phyloP scores from a whole-genome alignment of 2,888 invertebrate genomes.

The Steinernema scapterisci region DNA sequence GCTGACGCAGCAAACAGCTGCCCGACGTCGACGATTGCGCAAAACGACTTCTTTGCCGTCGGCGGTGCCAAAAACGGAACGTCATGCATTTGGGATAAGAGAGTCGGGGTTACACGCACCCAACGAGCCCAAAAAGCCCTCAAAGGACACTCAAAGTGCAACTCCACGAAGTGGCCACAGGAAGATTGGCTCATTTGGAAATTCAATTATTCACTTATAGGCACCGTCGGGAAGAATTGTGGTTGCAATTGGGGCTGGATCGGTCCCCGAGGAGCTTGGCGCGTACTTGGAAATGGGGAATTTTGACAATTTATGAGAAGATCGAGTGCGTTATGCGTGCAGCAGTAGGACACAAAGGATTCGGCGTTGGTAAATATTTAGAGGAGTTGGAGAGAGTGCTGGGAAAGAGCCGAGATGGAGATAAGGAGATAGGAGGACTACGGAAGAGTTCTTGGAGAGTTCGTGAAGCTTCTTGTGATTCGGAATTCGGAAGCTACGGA shows the following conservation, averaged over 20 bases:
- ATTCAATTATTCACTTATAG: constrained; percentile 19
- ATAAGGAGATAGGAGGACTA: no score
- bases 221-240: neutral
- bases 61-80: constrained; percentile 21
- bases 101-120: constrained; percentile 7
- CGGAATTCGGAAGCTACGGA: no score
- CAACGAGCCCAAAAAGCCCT: neutral
- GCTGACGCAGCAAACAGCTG: constrained; percentile 15
- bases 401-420: no score
- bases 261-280: neutral
- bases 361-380: no score
- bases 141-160: constrained; percentile 10
- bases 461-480: no score
- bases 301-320: constrained; percentile 29
- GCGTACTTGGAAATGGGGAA: constrained; percentile 19
- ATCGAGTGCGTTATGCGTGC: constrained; percentile 6
- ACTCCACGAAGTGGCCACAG: neutral
- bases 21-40: constrained; percentile 18
- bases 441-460: no score
- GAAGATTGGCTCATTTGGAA: constrained; percentile 5
- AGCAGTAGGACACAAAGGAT: no score
- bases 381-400: no score
- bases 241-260: constrained; percentile 7
- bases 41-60: neutral
- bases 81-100: constrained; percentile 25